Evolutionary conservation across 1,140 invertebrate species (phyloP), one percentile per base, ranked within the genome.

Genomic region (Cydia fagiglandana): DNA sequence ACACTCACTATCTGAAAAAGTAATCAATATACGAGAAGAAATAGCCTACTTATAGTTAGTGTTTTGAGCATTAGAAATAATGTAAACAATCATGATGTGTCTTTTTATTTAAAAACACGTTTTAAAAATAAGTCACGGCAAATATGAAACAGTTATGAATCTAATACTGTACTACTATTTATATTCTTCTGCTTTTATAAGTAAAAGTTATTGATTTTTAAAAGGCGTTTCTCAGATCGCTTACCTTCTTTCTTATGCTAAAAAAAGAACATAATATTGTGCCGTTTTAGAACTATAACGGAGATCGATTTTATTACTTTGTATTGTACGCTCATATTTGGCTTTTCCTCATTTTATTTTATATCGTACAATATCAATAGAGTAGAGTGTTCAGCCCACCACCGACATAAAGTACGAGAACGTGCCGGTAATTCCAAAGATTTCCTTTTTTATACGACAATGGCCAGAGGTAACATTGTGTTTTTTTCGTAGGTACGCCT

Each of bases 371-470:
- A 70, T 70, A 70, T 70, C 66, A 70, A 70, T 70, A 70, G 30
- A 70, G 66, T 41, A 38, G 34, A 70, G 66, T 70, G 66, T 70
- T 70, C 64, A 77, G 77, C 61, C 74, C 76, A 76, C 34, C 24
- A 74, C 74, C 68, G 66, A 68, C 74, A 73, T 76, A 75, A 75
- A 76, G 76, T 74, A 76, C 76, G 66, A 76, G 66, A 74, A 80
- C 78, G 78, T 80, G 78, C 34, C 64, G 64, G 47, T 77, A 80
- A 80, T 80, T 77, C 66, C 24, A 77, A 79, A 79, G 61, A 77
- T 77, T 75, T 77, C 74, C 20, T 77, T 74, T 66, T 73, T 77
- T 68, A 70, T 70, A 47, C 41, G 66, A 77, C 73, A 73, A 74
- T 77, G 38, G 56, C 41, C 56, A 38, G 66, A 70, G 66, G 66